Conservation (phyloP, 2,113 vertebrate species). For the Hiodon alosoides region DNA sequence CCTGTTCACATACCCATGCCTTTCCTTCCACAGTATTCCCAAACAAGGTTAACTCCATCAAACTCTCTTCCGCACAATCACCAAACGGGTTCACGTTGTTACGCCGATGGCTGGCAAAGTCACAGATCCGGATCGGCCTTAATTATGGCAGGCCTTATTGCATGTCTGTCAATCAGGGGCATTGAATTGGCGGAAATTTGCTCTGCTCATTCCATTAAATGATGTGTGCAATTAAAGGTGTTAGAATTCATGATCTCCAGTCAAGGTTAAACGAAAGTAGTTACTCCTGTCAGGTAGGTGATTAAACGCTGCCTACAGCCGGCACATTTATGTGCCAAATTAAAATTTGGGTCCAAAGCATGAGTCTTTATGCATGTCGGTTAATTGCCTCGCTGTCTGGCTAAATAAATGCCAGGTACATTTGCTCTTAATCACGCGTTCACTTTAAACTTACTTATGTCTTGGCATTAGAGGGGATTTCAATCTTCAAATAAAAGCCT, state of each 20-base stretch:
- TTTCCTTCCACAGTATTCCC: slow-evolving; percentile 63
- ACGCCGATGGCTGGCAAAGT: slow-evolving; percentile 91
- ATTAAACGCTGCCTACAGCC: slow-evolving; percentile 99
- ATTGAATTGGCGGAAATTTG: slow-evolving; percentile 99
- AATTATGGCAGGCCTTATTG: slow-evolving; percentile 98
- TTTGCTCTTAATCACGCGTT: slow-evolving; percentile 95
- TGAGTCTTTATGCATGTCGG: slow-evolving; percentile 94
- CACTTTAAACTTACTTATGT: slow-evolving; percentile 90
- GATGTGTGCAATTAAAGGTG: slow-evolving; percentile 99
- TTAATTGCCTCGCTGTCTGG: slow-evolving; percentile 91
- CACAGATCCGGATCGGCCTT: slow-evolving; percentile 96
- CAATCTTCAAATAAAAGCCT: slow-evolving; percentile 72
- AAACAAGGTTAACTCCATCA: slow-evolving; percentile 89
- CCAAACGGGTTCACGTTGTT: slow-evolving; percentile 86
- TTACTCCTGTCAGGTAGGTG: slow-evolving; percentile 99
- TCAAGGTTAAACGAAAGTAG: slow-evolving; percentile 99
- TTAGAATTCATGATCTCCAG: slow-evolving; percentile 99
- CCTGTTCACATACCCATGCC: no score
- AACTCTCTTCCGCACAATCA: slow-evolving; percentile 78
- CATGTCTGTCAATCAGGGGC: slow-evolving; percentile 98
- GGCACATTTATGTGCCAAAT: slow-evolving; percentile 98
- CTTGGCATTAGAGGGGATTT: slow-evolving; percentile 75
- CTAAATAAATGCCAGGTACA: slow-evolving; percentile 94
- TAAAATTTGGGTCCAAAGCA: slow-evolving; percentile 97
- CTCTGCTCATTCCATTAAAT: slow-evolving; percentile 99